These are phyloP conservation scores for Eubasilissa splendida DNA, from an alignment of 2,888 invertebrate species.

Conservation along the genomic window DNA sequence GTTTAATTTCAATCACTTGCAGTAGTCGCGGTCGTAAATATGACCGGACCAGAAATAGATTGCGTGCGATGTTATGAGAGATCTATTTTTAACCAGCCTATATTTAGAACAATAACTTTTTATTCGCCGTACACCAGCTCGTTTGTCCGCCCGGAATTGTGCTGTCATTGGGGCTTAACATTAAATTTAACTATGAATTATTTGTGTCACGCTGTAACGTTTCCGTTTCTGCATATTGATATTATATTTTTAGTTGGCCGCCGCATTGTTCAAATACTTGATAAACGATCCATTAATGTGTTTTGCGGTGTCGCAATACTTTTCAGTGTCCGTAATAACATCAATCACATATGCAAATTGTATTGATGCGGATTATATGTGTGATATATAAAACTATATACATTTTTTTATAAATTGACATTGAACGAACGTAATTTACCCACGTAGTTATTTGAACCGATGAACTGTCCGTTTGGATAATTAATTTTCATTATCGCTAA, in stretches of 20 bases:
- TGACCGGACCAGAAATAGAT: conserved; percentile 22
- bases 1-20: background rate
- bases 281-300: too few relatives aligned
- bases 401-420: too few relatives aligned
- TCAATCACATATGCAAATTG: too few relatives aligned
- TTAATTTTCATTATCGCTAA: conserved; percentile 3
- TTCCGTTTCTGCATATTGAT: background rate
- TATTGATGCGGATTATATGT: too few relatives aligned
- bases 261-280: too few relatives aligned
- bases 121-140: conserved; percentile 8
- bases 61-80: conserved; percentile 11
- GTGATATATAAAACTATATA: too few relatives aligned
- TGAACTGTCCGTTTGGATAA: conserved; percentile 3
- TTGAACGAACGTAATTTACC: too few relatives aligned
- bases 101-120: conserved; percentile 30
- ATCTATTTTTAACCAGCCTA: conserved; percentile 16
- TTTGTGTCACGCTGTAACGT: background rate
- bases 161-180: background rate
- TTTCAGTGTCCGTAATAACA: too few relatives aligned
- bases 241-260: background rate
- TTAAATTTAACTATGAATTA: conserved; percentile 8
- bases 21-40: background rate
- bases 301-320: too few relatives aligned
- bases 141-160: background rate
- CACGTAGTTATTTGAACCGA: background rate